Percentiles rank a stretch among this genome's conserved stretches.
Conservation (phyloP, 2,888 invertebrate genomes). For the Diplazon laetatorius region DNA sequence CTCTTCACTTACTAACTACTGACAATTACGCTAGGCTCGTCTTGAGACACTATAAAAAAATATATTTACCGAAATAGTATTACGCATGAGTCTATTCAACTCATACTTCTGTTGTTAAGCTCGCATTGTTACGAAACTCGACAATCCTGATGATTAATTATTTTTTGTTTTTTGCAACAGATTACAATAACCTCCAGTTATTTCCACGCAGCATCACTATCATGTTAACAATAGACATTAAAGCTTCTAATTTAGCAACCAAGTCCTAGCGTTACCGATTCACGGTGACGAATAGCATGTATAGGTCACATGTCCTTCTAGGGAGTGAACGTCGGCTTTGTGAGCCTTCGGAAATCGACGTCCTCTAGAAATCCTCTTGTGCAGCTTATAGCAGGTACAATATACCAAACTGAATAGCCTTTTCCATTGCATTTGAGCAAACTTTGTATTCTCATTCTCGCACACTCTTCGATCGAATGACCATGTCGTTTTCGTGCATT, state of each 20-base stretch:
- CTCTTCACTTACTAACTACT: no score
- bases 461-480: constrained; percentile 17
- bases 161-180: no score
- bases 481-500: constrained; percentile 17
- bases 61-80: neutral
- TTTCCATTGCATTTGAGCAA: neutral
- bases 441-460: constrained; percentile 32
- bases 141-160: neutral
- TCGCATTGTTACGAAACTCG: no score
- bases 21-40: neutral
- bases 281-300: constrained; percentile 71
- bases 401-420: constrained; percentile 47
- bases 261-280: constrained; percentile 63
- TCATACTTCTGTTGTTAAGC: no score
- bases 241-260: constrained; percentile 57
- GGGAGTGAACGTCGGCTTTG: constrained; percentile 64
- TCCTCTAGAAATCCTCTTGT: constrained; percentile 34
- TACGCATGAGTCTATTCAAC: no score
- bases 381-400: constrained; percentile 9
- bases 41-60: neutral
- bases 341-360: constrained; percentile 30
- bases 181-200: neutral
- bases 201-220: no score
- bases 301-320: constrained; percentile 66
- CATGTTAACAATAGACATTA: constrained; percentile 54